Evolutionary conservation across 1,140 invertebrate species (phyloP), one percentile per base, ranked within the genome.

Genomic region (Caenorhabditis inopinata): DNA sequence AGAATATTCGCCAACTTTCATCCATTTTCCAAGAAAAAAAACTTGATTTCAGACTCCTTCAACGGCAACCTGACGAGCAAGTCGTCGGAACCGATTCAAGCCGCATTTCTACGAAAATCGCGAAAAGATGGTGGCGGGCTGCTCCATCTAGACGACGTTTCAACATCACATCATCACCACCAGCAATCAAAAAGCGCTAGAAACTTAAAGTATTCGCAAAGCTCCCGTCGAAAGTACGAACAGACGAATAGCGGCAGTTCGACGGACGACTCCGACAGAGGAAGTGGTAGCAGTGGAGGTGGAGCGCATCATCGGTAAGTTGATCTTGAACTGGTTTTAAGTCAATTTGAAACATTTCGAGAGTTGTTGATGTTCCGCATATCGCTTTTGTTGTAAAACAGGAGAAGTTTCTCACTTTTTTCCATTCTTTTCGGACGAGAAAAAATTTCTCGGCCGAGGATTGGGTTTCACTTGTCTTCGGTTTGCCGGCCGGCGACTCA

Each of bases 31-130:
- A n/a, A n/a, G n/a, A n/a, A n/a, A n/a, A n/a, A n/a, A n/a, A n/a
- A n/a, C n/a, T n/a, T n/a, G n/a, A n/a, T 78, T 78, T 68, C 76
- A 78, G 76, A 78, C 29, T 58, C 76, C 14, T 51, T 51, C 49
- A 78, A 78, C 76, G 76, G 35, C 16, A 68, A 68, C 32, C 38
- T 32, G 27, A 38, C 32, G 12, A 32, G 58, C 5, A 42, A 42
- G 27, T 38, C 76, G 1, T 45, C 51, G 3, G 51, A 78, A 53
- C 76, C 76, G 35, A 62, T 78, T 23, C 76, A 78, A 38, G 76
- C 76, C 1, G 76, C 76, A 2, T 62, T 78, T 35, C 76, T 42
- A 21, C 58, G 58, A 68, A 68, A 68, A 38, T 68, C 58, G n/a
- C 58, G 58, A 68, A 68, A 68, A 11, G 58, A 68, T 68, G 58